Percentiles rank a stretch among this genome's conserved stretches.
These are phyloP conservation scores for Blastobasis adustella DNA, from an alignment of 2,888 invertebrate species.

Conservation along the genomic window DNA sequence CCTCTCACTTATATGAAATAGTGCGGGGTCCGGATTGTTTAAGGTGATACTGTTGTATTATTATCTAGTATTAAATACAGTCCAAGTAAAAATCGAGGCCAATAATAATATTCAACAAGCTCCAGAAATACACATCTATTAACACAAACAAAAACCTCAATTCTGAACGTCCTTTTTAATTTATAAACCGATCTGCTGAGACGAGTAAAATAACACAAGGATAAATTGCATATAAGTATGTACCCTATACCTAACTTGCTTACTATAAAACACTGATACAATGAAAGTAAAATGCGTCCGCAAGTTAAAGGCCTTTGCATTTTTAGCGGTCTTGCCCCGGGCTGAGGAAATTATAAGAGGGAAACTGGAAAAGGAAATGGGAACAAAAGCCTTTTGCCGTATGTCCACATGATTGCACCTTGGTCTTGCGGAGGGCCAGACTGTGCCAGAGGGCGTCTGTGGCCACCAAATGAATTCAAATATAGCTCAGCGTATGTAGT, in stretches of 20 bases:
- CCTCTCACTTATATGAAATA: conserved; percentile 60
- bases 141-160: too few species aligned
- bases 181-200: too few species aligned
- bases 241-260: not conserved
- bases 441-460: too few species aligned
- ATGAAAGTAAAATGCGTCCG: conserved; percentile 2
- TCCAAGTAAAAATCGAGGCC: too few species aligned
- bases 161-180: too few species aligned
- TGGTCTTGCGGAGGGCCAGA: not conserved
- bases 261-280: not conserved
- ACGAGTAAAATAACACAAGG: too few species aligned
- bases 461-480: too few species aligned
- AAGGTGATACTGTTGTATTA: conserved; percentile 15
- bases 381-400: conserved; percentile 36
- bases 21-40: conserved; percentile 53
- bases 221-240: too few species aligned
- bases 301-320: conserved; percentile 35
- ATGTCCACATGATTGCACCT: conserved; percentile 47
- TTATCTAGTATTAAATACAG: too few species aligned
- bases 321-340: conserved; percentile 27
- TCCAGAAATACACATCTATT: too few species aligned
- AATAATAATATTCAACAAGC: too few species aligned
- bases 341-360: conserved; percentile 50
- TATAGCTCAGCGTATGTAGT: too few species aligned
- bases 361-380: conserved; percentile 24